Base-by-base conservation (phyloP, 2,888 invertebrate species). In the Loripinus fragilis region DNA sequence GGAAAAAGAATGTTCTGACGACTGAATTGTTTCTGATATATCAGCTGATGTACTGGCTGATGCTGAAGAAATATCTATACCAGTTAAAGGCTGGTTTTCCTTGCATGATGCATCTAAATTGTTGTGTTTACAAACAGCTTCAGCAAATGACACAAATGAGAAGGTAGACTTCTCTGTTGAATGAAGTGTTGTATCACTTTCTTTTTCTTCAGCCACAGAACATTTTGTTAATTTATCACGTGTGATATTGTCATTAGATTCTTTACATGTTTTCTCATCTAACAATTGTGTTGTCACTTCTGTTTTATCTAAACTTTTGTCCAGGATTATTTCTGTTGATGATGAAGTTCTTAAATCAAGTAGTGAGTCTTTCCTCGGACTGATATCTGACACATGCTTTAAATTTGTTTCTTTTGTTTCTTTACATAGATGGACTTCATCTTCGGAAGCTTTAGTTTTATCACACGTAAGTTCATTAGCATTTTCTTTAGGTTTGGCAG, bases 61-160 rank as follows among this genome's bases (percentile, higher is more conserved):
- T 33, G 30, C 12, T 2, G 60, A 20, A n/a, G n/a, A n/a, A n/a
- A n/a, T n/a, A n/a, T n/a, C n/a, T 28, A 28, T 55, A 8, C 28
- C 28, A 28, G 7, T 7, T 2, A 17, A 17, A 28, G 60, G 12
- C 20, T 60, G 60, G 17, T 33, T 33, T 60, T 60, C 60, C 23
- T 60, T 60, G 3, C 33, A 3, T 60, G 30, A 15, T 12, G 28
- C 7, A 33, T 60, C 33, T 33, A 60, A 33, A 33, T 60, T 60
- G 33, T 60, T 60, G n/a, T 33, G 33, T 23, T 60, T 60, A 33
- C 60, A 60, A 23, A 60, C 60, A 60, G 17, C 12, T 17, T 60
- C 60, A 60, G 28, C 33, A 60, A 60, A 60, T 5, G 30, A 17
- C 7, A 33, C 12, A 33, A 60, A 60, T 33, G 60, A 60, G 60